phyloP scores from a whole-genome alignment of 2,888 invertebrate genomes.

The Leptarthrus brevirostris region DNA sequence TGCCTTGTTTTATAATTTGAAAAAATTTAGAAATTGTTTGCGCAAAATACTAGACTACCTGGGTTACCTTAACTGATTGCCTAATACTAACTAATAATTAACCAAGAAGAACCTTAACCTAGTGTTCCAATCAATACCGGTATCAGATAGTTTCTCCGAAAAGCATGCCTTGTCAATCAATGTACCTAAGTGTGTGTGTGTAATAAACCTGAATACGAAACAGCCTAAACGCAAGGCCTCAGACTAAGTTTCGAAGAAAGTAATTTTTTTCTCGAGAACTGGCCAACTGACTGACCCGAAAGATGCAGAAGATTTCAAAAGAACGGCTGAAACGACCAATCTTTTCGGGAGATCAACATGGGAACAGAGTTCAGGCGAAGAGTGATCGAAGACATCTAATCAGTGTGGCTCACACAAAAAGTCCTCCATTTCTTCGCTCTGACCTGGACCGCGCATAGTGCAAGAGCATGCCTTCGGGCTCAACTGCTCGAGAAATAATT shows the following conservation, averaged over 20 bases:
- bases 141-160: slow-evolving; percentile 19
- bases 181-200: slow-evolving; percentile 17
- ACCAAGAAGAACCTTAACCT: too few relatives aligned
- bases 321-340: slow-evolving; percentile 33
- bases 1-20: too few relatives aligned
- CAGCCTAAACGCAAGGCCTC: slow-evolving; percentile 53
- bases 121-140: slow-evolving; percentile 40
- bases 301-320: slow-evolving; percentile 45
- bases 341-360: slow-evolving; percentile 14
- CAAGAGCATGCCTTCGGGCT: neutral
- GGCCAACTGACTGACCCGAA: too few relatives aligned
- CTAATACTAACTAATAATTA: too few relatives aligned
- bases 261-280: slow-evolving; percentile 50
- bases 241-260: slow-evolving; percentile 53
- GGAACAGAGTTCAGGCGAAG: slow-evolving; percentile 34
- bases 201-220: slow-evolving; percentile 51
- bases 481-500: slow-evolving; percentile 46
- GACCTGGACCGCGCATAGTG: neutral
- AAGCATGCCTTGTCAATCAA: slow-evolving; percentile 44
- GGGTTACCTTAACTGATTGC: too few relatives aligned
- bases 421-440: slow-evolving; percentile 1
- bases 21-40: too few relatives aligned
- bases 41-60: too few relatives aligned
- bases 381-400: slow-evolving; percentile 38
- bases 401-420: slow-evolving; percentile 42